Evolutionary conservation across 2,888 invertebrate species (phyloP).

Genomic region (Tachina lurida): DNA sequence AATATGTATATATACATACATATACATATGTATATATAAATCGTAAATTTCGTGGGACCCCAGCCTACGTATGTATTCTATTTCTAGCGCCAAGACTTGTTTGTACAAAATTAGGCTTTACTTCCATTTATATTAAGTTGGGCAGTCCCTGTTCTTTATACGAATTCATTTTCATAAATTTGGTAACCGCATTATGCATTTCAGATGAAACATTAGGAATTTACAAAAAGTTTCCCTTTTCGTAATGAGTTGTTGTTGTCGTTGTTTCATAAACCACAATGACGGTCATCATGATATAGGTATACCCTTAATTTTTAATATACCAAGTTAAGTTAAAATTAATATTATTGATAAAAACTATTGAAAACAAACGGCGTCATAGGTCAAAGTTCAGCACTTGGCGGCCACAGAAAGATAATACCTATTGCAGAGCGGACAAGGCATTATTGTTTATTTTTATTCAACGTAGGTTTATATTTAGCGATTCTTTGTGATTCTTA

Average conservation of each 20-base stretch:
- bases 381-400: conserved; percentile 61
- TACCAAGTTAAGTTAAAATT: too few species aligned
- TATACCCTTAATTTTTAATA: too few species aligned
- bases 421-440: conserved; percentile 17
- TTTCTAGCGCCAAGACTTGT: too few species aligned
- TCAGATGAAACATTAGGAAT: too few species aligned
- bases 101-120: too few species aligned
- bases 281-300: background rate
- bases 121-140: too few species aligned
- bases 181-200: background rate
- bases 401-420: conserved; percentile 20
- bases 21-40: too few species aligned
- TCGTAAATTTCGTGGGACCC: too few species aligned
- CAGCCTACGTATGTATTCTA: too few species aligned
- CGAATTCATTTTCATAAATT: background rate
- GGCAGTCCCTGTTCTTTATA: too few species aligned
- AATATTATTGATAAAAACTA: conserved; percentile 3
- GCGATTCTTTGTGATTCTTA: background rate
- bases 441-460: conserved; percentile 19
- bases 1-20: too few species aligned
- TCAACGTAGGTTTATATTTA: conserved; percentile 1
- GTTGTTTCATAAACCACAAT: background rate
- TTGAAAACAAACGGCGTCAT: conserved; percentile 54
- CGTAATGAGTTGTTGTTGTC: background rate
- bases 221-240: background rate